Percentiles rank a stretch among this genome's conserved stretches.
phyloP scores from a whole-genome alignment of 2,797 vertebrate genomes.

The Darevskia nairensis region DNA sequence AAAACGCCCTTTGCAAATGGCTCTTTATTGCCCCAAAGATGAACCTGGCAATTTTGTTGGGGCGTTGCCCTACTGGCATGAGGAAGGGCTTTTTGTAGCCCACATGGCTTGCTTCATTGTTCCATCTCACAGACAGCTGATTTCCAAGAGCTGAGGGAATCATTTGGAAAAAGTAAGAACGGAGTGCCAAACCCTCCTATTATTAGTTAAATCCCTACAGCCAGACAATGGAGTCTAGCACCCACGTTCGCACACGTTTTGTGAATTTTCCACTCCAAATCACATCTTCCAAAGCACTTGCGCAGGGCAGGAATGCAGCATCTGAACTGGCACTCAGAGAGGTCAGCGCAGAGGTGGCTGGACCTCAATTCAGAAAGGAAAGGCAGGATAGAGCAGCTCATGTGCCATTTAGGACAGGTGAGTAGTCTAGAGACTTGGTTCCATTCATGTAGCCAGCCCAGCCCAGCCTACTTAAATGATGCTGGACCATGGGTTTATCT shows the following conservation, averaged over 20 bases:
- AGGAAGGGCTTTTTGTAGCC: neutral
- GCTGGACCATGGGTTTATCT: neutral
- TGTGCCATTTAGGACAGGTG: neutral
- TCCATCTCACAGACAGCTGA: neutral
- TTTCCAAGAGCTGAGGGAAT: neutral
- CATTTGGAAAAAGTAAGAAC: neutral
- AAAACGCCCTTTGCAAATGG: conserved; percentile 10
- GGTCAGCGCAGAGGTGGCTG: neutral
- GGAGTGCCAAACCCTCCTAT: neutral
- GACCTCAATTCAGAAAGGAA: neutral
- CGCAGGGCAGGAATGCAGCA: neutral
- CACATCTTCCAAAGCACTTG: neutral
- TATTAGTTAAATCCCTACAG: too few relatives aligned
- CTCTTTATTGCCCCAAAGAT: conserved; percentile 12
- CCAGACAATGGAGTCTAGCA: neutral
- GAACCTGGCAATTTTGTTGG: conserved; percentile 8
- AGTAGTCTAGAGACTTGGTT: neutral
- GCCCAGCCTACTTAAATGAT: neutral
- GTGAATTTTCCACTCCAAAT: neutral
- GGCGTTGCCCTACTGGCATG: neutral
- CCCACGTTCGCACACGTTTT: neutral
- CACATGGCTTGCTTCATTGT: neutral
- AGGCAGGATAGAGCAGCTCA: too few relatives aligned
- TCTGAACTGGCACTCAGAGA: neutral
- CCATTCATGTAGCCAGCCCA: neutral